Evolutionary conservation across 2,797 vertebrate genomes (phyloP).

Genomic region (Eurystomus glaucurus): DNA sequence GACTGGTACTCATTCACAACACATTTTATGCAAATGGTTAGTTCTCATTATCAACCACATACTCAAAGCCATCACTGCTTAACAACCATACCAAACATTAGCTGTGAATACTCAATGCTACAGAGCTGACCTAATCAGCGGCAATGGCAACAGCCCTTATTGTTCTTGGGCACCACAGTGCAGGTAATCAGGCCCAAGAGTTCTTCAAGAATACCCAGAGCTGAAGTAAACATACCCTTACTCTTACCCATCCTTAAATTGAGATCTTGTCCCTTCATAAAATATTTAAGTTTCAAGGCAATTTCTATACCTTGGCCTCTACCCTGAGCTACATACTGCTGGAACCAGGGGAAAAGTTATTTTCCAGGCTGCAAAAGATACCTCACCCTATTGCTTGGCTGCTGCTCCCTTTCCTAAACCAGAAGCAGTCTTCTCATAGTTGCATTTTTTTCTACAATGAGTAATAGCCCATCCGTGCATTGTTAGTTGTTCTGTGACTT

Average conservation of each 20-base stretch:
- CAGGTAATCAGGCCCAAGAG: neutral
- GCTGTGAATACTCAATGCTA: neutral
- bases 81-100: neutral
- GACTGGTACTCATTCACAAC: neutral
- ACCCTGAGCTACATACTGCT: neutral
- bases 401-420: neutral
- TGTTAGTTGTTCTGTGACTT: neutral
- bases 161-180: rapidly evolving
- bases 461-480: neutral
- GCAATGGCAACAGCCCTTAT: neutral
- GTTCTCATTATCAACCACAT: neutral
- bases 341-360: neutral
- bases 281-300: neutral
- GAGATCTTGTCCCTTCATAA: neutral
- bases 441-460: neutral
- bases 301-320: neutral
- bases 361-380: neutral
- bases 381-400: neutral
- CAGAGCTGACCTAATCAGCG: neutral
- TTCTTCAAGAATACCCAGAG: neutral
- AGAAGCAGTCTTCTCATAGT: neutral
- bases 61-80: neutral
- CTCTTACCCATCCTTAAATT: neutral
- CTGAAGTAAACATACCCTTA: neutral
- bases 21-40: neutral